Evolutionary conservation across 2,113 vertebrate genomes (phyloP).

Genomic region (Bostrychus sinensis): DNA sequence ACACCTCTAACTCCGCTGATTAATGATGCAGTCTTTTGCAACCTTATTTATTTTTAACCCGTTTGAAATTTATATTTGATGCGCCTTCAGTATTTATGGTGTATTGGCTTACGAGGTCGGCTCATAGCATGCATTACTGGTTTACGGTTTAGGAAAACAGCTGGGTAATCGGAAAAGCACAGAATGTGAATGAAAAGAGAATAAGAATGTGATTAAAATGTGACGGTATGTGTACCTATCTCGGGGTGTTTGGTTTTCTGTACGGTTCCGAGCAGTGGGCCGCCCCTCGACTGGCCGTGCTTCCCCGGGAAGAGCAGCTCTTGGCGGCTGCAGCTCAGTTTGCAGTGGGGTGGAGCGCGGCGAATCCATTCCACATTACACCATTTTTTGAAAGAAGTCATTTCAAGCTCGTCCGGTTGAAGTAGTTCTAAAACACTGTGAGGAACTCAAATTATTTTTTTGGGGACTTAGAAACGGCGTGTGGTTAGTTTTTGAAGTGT

Average conservation of each 20-base stretch:
- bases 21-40: slow-evolving; percentile 56
- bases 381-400: slow-evolving; percentile 19
- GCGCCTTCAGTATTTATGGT: slow-evolving; percentile 65
- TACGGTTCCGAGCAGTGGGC: slow-evolving; percentile 28
- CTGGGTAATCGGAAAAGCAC: slow-evolving; percentile 27
- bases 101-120: slow-evolving; percentile 58
- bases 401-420: slow-evolving; percentile 4
- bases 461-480: neutral
- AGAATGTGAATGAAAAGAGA: too few species aligned
- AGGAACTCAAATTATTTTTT: neutral
- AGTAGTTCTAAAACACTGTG: neutral
- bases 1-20: slow-evolving; percentile 54
- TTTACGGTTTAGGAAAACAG: slow-evolving; percentile 22
- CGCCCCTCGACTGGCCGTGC: slow-evolving; percentile 24
- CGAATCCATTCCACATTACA: slow-evolving; percentile 15
- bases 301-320: slow-evolving; percentile 55
- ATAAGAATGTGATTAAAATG: slow-evolving; percentile 18
- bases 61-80: slow-evolving; percentile 75
- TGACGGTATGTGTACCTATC: slow-evolving; percentile 18
- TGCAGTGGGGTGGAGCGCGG: slow-evolving; percentile 34
- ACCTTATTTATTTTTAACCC: slow-evolving; percentile 75
- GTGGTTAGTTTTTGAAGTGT: slow-evolving; percentile 63
- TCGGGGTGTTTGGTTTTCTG: slow-evolving; percentile 9
- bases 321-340: slow-evolving; percentile 48
- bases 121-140: slow-evolving; percentile 1